These are phyloP conservation scores for Hippolais icterina DNA, from an alignment of 2,113 vertebrate species.

Conservation along the genomic window DNA sequence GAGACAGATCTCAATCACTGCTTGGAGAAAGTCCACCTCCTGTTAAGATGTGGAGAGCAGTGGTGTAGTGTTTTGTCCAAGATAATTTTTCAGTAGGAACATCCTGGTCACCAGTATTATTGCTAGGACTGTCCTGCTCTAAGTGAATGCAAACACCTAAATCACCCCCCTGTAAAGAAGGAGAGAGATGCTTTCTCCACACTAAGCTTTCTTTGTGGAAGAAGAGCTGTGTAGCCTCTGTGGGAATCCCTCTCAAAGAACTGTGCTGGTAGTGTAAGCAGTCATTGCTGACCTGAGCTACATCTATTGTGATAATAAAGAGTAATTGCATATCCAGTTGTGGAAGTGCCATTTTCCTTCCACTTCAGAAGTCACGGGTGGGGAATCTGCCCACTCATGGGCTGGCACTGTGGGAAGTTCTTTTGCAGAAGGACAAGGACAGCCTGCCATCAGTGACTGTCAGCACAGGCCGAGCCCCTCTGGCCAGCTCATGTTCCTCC, in stretches of 20 bases:
- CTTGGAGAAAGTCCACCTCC: background rate
- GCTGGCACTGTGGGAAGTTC: background rate
- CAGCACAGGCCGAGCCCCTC: rapidly evolving
- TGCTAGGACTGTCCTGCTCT: background rate
- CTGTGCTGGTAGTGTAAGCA: background rate
- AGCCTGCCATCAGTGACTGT: background rate
- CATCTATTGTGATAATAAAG: background rate
- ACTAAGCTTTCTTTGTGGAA: rapidly evolving
- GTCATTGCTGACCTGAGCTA: background rate
- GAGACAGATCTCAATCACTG: background rate
- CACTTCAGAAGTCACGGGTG: background rate
- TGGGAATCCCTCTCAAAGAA: background rate
- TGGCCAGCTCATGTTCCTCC: background rate
- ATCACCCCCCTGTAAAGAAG: background rate
- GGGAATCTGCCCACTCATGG: background rate
- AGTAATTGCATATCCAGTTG: background rate
- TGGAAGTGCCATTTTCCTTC: background rate
- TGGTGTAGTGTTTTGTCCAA: background rate
- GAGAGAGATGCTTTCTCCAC: background rate
- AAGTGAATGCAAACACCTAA: background rate
- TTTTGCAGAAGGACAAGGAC: background rate
- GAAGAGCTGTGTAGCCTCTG: background rate
- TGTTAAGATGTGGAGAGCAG: background rate
- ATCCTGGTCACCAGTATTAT: background rate
- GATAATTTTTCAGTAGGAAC: background rate